Conservation (phyloP, 2,113 vertebrate species). For the Phalacrocorax aristotelis region DNA sequence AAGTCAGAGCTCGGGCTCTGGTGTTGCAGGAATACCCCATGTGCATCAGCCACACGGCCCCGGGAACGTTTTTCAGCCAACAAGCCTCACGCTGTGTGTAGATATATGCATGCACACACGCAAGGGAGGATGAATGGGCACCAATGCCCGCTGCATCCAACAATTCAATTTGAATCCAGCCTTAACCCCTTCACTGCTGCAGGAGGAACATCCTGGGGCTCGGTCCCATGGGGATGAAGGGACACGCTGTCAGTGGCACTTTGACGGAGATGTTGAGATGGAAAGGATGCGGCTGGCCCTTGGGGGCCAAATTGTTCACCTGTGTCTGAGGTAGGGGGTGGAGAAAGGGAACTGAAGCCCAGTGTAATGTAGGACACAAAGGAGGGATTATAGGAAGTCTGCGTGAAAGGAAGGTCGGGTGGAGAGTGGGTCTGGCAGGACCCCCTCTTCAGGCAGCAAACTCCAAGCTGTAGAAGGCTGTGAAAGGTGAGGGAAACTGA, state of each 20-base stretch:
- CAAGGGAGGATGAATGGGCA: background rate
- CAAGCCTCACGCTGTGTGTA: background rate
- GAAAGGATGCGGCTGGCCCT: background rate
- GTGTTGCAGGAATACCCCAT: background rate
- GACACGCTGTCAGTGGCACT: fast-evolving
- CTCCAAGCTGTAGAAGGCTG: background rate
- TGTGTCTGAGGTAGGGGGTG: fast-evolving
- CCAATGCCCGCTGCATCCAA: background rate
- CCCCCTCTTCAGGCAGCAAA: fast-evolving
- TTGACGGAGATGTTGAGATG: fast-evolving
- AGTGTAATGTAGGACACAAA: background rate
- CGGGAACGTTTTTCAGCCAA: fast-evolving
- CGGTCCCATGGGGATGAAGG: fast-evolving
- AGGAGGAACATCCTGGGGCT: background rate
- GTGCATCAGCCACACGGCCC: fast-evolving
- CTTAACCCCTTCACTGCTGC: background rate
- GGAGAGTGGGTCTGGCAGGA: background rate
- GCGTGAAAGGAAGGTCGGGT: background rate
- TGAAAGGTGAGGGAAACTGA: background rate
- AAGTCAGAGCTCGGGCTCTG: fast-evolving
- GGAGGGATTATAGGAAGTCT: background rate
- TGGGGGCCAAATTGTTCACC: background rate
- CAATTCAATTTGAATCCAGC: background rate
- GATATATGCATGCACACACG: background rate
- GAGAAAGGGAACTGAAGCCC: background rate